These are phyloP conservation scores for Mugil cephalus DNA, from an alignment of 2,113 vertebrate genomes.

Conservation along the genomic window DNA sequence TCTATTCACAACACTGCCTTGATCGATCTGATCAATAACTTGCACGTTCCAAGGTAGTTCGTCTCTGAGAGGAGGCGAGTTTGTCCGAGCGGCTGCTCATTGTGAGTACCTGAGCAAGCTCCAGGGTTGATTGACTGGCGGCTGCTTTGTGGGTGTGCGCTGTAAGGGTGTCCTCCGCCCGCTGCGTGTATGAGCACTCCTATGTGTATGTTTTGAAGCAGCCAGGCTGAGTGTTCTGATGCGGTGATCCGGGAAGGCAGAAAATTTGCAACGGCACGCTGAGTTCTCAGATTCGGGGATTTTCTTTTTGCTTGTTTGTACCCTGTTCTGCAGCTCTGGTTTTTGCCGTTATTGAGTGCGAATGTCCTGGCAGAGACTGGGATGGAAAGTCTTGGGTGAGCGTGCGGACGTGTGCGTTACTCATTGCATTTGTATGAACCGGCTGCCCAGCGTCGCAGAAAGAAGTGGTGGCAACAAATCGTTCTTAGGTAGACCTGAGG, in stretches of 20 bases:
- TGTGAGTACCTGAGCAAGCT: constrained; percentile 36
- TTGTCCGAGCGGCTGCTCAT: constrained; percentile 37
- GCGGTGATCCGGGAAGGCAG: constrained; percentile 59
- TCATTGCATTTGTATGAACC: constrained; percentile 31
- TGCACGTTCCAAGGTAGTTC: constrained; percentile 53
- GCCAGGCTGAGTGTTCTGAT: constrained; percentile 35
- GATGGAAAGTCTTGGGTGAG: constrained; percentile 24
- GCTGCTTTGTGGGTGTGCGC: constrained; percentile 35
- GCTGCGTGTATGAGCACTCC: neutral
- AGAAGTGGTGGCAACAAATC: constrained; percentile 29
- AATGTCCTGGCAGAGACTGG: constrained; percentile 42
- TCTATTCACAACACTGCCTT: constrained; percentile 19
- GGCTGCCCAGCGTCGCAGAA: constrained; percentile 5
- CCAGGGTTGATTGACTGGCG: constrained; percentile 46
- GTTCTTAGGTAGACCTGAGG: constrained; percentile 26
- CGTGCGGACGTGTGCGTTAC: constrained; percentile 4
- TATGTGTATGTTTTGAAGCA: constrained; percentile 45
- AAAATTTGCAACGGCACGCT: constrained; percentile 61
- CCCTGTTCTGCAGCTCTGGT: constrained; percentile 57
- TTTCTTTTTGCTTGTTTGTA: constrained; percentile 59
- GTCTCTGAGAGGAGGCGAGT: constrained; percentile 29
- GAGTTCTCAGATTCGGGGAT: constrained; percentile 61
- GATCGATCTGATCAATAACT: constrained; percentile 71
- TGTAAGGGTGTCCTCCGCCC: neutral
- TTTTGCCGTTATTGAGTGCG: constrained; percentile 60